Base-by-base conservation (phyloP, 2,888 invertebrate genomes). In the Oeneis ivallda region DNA sequence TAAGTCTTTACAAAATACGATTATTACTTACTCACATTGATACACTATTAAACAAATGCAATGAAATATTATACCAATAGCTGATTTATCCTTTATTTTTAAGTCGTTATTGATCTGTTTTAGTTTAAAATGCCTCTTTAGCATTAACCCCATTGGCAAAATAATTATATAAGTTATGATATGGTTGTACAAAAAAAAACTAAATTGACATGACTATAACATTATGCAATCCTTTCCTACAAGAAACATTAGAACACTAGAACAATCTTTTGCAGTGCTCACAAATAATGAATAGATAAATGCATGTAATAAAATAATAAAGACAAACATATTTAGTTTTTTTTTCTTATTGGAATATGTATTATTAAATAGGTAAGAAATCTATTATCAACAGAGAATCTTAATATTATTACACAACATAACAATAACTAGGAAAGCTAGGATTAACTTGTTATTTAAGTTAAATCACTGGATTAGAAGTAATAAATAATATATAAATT, bases 381-480 rank as follows among this genome's bases (percentile, higher is more conserved):
- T 43, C 6, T 26, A 26, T 41, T 17, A 49, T 5, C 13, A 50
- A 13, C 11, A 50, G 32, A 50, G 11, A 7, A 26, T 50, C 50
- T n/a, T 53, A 34, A 34, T 52, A 53, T 15, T 52, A 53, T 15
- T 34, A 15, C 53, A 53, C 53, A 53, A 34, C 34, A 15, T 9
- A 37, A 53, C 3, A 15, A 37, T n/a, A 32, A 47, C 8, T 47
- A 47, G 50, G n/a, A 52, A 52, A 32, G 6, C 32, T 52, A 52
- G 13, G 19, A 52, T n/a, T 32, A 13, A 52, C 32, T 52, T 32
- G 13, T 52, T 7, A 32, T 32, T n/a, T 26, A n/a, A 26, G 3
- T 47, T 10, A 9, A 49, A 49, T 15, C 4, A 53, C n/a, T 53
- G 34, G 7, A 52, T 3, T n/a, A 32, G 10, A 52, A n/a, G 43